phyloP scores from a whole-genome alignment of 1,140 invertebrate species.

The Ephestia elutella region DNA sequence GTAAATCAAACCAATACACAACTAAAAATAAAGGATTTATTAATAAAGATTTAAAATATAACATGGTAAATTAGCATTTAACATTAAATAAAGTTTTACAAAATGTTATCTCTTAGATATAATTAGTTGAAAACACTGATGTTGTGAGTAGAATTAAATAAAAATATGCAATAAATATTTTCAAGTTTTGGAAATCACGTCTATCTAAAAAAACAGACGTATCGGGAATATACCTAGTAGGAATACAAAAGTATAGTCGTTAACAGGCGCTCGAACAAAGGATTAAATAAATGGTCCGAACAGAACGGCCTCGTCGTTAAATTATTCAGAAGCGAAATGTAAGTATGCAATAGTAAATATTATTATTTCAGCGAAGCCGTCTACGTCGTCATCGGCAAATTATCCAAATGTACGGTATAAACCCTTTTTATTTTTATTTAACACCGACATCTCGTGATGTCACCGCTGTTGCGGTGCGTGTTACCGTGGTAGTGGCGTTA shows the following conservation, averaged over 20 bases:
- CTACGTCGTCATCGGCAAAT: too few species aligned
- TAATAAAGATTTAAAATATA: too few species aligned
- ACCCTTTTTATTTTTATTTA: constrained; percentile 38
- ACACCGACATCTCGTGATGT: constrained; percentile 59
- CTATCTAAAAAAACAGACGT: neutral
- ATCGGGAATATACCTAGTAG: neutral
- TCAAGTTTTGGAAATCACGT: constrained; percentile 5
- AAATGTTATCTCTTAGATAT: too few species aligned
- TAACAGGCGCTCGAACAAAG: constrained; percentile 5
- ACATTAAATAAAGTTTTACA: too few species aligned
- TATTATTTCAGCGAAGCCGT: neutral
- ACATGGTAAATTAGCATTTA: too few species aligned
- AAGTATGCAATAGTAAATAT: constrained; percentile 4
- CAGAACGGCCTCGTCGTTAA: constrained; percentile 12
- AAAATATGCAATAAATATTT: neutral
- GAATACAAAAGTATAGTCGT: constrained; percentile 5
- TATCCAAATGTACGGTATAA: neutral
- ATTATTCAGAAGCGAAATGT: constrained; percentile 12
- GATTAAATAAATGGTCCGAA: constrained; percentile 12
- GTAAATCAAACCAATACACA: neutral
- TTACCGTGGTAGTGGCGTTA: constrained; percentile 46
- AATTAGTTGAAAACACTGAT: too few species aligned
- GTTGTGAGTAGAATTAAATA: constrained; percentile 2
- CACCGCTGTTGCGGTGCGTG: constrained; percentile 49
- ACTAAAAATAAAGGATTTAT: too few species aligned